These are phyloP conservation scores for Leptosomus discolor DNA, from an alignment of 2,113 vertebrate genomes.

Conservation along the genomic window DNA sequence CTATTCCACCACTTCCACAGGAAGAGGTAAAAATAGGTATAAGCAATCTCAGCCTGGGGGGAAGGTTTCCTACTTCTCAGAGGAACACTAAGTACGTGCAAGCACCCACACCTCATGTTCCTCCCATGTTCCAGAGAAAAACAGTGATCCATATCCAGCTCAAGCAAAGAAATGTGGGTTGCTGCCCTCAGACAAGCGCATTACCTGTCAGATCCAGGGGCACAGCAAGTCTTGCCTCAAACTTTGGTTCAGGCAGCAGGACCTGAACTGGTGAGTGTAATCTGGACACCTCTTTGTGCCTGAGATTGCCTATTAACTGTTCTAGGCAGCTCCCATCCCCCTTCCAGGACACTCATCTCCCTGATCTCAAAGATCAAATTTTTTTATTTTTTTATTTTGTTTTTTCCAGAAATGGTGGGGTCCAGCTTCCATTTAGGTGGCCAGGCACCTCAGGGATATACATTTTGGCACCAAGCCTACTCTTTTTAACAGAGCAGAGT, in stretches of 20 bases:
- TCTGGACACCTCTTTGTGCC: not conserved
- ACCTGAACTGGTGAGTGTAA: not conserved
- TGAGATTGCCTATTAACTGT: not conserved
- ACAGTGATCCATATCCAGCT: not conserved
- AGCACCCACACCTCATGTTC: not conserved
- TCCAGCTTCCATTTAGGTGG: not conserved
- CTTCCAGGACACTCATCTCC: not conserved
- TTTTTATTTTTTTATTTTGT: too few relatives aligned
- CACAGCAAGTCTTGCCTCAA: not conserved
- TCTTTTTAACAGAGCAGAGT: not conserved
- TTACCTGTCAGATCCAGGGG: not conserved
- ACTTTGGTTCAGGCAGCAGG: not conserved
- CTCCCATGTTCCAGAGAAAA: not conserved
- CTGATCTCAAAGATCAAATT: not conserved
- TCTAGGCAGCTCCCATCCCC: not conserved
- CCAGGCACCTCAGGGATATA: not conserved
- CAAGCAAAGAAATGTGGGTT: not conserved
- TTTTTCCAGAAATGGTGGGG: not conserved
- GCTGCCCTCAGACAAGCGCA: not conserved
- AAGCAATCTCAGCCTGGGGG: not conserved
- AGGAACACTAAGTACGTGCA: not conserved
- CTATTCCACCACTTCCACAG: not conserved
- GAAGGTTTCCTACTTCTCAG: not conserved
- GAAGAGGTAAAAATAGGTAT: not conserved
- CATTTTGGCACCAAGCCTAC: not conserved